Evolutionary conservation across 35 echinoderm and acorn worm species (phyloP), one percentile per base, ranked within the genome.

Genomic region (Eucidaris tribuloides): DNA sequence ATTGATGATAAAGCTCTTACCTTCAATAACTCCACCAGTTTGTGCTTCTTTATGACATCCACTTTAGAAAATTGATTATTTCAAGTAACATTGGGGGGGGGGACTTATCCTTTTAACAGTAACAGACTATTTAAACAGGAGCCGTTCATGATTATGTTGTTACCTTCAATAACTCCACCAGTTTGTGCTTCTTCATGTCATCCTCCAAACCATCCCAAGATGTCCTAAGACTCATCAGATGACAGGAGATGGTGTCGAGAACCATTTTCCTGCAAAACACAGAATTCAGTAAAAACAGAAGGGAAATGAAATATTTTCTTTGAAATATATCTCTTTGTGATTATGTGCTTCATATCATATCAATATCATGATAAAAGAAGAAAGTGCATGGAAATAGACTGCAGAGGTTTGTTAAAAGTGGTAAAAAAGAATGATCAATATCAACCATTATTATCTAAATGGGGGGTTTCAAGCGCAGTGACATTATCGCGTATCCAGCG

Each of bases 1-100:
- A n/a, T n/a, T n/a, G n/a, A n/a, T n/a, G n/a, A 52, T 11, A 11
- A 3, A 33, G n/a, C n/a, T n/a, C n/a, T 74, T 38, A 74, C 68
- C 68, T 14, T 74, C 24, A 74, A 44, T 22, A 74, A 22, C 68
- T 44, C 15, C 35, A 13, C 37, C 7, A 74, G 38, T 40, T 74
- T 74, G 68, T 74, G 41, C 37, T 74, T 74, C 68, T 74, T 74
- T n/a, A n/a, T n/a, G n/a, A n/a, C n/a, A n/a, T n/a, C n/a, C n/a
- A n/a, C n/a, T n/a, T n/a, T n/a, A n/a, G n/a, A n/a, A n/a, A n/a
- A n/a, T n/a, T n/a, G n/a, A n/a, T n/a, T n/a, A n/a, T n/a, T n/a
- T n/a, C n/a, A n/a, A n/a, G n/a, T n/a, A n/a, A n/a, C n/a, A n/a
- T n/a, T n/a, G n/a, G n/a, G n/a, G n/a, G n/a, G n/a, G n/a, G n/a